Conservation (phyloP, 23 tunicate species). For the Corella eumyota region DNA sequence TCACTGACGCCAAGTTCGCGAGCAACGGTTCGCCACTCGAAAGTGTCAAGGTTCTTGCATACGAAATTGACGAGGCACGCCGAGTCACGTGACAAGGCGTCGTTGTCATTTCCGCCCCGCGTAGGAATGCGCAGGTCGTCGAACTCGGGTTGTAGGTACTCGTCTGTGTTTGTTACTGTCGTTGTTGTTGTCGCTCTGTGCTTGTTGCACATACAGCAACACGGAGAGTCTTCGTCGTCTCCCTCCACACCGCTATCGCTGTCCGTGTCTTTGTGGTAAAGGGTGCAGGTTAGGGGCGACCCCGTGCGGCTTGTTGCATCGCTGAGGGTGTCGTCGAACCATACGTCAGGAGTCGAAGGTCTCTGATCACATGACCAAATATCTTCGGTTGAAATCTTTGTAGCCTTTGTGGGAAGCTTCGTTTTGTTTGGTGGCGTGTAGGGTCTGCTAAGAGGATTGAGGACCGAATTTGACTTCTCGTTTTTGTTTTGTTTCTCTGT, state of each 20-base stretch:
- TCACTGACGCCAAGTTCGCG: constrained; percentile 46
- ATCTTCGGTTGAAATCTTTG: background rate
- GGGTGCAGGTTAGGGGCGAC: background rate
- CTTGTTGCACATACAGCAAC: background rate
- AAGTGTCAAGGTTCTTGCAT: constrained; percentile 19
- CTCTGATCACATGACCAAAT: background rate
- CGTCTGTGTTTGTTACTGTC: background rate
- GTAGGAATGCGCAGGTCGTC: constrained; percentile 12
- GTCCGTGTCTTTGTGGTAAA: constrained; percentile 7
- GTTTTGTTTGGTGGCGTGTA: constrained; percentile 29
- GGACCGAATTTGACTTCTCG: constrained; percentile 1
- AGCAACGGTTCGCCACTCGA: constrained; percentile 65
- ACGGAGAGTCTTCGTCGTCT: background rate
- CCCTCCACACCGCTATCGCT: constrained; percentile 53
- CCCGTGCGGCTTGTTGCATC: constrained; percentile 11
- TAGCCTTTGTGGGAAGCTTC: background rate
- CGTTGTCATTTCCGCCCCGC: background rate
- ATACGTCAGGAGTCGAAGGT: constrained; percentile 10
- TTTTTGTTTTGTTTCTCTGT: no score
- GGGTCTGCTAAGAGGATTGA: constrained; percentile 46
- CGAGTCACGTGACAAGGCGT: constrained; percentile 3
- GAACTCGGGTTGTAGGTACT: background rate
- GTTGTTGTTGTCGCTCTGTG: no score
- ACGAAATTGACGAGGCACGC: constrained; percentile 21
- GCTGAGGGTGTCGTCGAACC: constrained; percentile 8